Base-by-base conservation (phyloP, 2,888 invertebrate species). In the Andrena bicolor region DNA sequence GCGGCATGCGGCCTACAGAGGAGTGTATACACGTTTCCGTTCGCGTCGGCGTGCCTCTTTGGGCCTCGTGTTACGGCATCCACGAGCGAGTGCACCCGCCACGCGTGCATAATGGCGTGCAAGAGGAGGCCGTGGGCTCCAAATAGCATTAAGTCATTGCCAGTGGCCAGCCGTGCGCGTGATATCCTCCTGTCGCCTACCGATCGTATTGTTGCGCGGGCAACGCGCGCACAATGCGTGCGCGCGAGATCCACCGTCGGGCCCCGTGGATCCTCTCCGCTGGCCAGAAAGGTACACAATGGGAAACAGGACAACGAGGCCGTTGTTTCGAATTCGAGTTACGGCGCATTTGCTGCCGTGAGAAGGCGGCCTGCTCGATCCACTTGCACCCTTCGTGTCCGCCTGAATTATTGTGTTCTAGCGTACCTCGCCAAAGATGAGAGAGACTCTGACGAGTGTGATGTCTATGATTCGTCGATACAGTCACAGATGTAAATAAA, bases 61-160 rank as follows among this genome's bases (percentile, higher is more conserved):
- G 78, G 82, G 63, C 41, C 61, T 66, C 66, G 65, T 73, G 80
- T 82, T 82, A 70, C 82, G 76, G 65, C 80, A 69, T 84, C 82
- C 82, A 84, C 84, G 82, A 78, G 23, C 80, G 79, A 84, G 71
- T 65, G 82, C 69, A 76, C 60, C 65, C 86, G 87, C 87, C 85
- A 86, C 88, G 84, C 84, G 83, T 77, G 86, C 80, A 88, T 84
- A 89, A 87, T 89, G 76, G 78, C 81, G 85, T 79, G 84, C 75
- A 80, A 75, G 75, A 69, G 76, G 48, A 77, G 63, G 71, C 76
- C 66, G 70, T 30, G 60, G 79, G 68, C 74, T 76, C 85, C 85
- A 87, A 89, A 89, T 89, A 89, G 89, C 85, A 89, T 89, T 88
- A 89, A 88, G 84, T 88, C 86, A 87, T 87, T 89, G 87, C 86